Evolutionary conservation across 2,113 vertebrate genomes (phyloP).

Genomic region (Erpornis zantholeuca): DNA sequence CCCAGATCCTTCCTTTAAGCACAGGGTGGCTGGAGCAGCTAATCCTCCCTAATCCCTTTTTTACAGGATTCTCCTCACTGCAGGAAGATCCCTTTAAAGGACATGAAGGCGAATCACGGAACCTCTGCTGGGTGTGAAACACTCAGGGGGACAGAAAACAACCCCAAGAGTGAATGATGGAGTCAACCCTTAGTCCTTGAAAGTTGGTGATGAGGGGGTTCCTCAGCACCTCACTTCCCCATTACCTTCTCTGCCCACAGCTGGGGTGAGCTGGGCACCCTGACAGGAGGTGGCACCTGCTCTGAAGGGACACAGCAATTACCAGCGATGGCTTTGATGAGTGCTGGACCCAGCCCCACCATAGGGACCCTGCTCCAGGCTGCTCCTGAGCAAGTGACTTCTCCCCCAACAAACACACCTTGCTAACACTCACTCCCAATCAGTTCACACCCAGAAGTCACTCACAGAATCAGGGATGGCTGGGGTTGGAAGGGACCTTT

Average conservation of each 20-base stretch:
- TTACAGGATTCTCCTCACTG: not conserved
- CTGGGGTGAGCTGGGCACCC: not conserved
- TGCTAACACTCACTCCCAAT: fast-evolving
- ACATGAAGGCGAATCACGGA: not conserved
- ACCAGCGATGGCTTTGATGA: fast-evolving
- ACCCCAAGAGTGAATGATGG: fast-evolving
- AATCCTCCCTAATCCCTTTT: constrained; percentile 17
- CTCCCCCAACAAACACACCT: not conserved
- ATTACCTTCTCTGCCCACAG: not conserved
- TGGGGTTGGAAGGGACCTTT: not conserved
- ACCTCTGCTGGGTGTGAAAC: not conserved
- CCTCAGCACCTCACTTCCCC: not conserved
- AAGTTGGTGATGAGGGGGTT: fast-evolving
- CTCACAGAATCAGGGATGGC: not conserved
- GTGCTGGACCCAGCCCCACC: fast-evolving
- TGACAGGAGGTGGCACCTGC: not conserved
- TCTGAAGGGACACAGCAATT: not conserved
- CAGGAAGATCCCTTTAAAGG: not conserved
- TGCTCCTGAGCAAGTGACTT: not conserved
- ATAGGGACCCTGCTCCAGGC: not conserved
- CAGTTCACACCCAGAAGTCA: not conserved
- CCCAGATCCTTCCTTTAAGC: not conserved
- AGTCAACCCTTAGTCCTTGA: not conserved
- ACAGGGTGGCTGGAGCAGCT: not conserved
- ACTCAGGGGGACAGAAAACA: not conserved